Conservation (phyloP, 2,797 vertebrate species). For the Peromyscus attwateri region DNA sequence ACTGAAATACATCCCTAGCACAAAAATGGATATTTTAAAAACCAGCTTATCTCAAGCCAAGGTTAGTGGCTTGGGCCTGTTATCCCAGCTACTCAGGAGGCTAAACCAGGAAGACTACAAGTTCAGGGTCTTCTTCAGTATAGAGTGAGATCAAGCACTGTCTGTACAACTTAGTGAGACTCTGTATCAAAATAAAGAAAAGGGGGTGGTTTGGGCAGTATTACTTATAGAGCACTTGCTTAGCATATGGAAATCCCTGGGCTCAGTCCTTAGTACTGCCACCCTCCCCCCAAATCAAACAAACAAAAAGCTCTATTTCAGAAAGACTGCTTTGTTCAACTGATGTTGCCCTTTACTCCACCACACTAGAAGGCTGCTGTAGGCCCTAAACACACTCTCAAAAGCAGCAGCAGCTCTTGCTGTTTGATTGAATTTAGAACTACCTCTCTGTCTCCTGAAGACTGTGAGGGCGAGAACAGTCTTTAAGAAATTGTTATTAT, state of each 20-base stretch:
- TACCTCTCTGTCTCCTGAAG: slow-evolving; percentile 1
- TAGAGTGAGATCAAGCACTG: not conserved
- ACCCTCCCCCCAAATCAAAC: not conserved
- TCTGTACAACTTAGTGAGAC: not conserved
- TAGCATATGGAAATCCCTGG: not conserved
- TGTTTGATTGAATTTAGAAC: slow-evolving; percentile 54
- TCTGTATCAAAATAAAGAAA: not conserved
- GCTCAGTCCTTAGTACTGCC: not conserved
- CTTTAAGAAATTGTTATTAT: not conserved
- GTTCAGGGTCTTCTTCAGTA: not conserved
- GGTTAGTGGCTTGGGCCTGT: not conserved
- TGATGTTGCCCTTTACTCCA: not conserved
- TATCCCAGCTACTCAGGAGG: not conserved
- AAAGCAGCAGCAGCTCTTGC: not conserved
- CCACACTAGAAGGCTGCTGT: slow-evolving; percentile 11
- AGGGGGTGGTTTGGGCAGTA: not conserved
- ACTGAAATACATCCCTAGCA: not conserved
- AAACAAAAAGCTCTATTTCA: not conserved
- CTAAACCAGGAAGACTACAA: not conserved
- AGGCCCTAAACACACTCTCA: slow-evolving; percentile 26
- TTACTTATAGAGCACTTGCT: not conserved
- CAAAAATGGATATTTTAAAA: not conserved
- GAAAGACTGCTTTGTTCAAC: not conserved
- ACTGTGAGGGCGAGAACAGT: not conserved
- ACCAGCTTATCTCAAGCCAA: not conserved